These are phyloP conservation scores for Ganaspis sp. DNA, from an alignment of 1,140 invertebrate species.

Conservation along the genomic window DNA sequence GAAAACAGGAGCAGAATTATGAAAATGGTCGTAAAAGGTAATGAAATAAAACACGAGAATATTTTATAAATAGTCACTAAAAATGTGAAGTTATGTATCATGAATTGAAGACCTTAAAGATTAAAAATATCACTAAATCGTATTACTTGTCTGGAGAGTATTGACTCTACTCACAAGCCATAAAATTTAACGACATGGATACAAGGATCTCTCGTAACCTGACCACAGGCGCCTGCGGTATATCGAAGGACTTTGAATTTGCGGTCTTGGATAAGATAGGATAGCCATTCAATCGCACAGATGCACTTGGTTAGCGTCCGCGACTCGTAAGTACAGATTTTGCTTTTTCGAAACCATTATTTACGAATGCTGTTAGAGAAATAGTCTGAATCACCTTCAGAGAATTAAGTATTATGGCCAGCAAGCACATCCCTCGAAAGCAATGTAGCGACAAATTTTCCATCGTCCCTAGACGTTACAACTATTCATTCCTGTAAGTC, in stretches of 20 bases:
- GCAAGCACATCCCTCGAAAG: neutral
- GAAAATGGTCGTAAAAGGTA: too few species aligned
- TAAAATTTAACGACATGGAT: constrained; percentile 14
- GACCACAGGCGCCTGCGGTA: constrained; percentile 50
- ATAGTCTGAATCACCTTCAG: neutral
- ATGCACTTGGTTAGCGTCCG: neutral
- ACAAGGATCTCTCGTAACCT: constrained; percentile 12
- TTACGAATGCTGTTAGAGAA: constrained; percentile 9
- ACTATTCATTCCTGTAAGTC: neutral
- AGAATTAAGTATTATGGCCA: constrained; percentile 4
- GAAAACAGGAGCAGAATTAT: too few species aligned
- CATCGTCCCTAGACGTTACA: neutral
- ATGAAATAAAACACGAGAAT: too few species aligned
- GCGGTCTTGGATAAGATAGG: constrained; percentile 35
- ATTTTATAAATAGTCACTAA: too few species aligned
- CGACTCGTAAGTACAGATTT: constrained; percentile 9
- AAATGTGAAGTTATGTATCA: too few species aligned
- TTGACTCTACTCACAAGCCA: constrained; percentile 8
- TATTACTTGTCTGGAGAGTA: constrained; percentile 9
- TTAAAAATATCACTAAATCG: neutral
- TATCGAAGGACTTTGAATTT: constrained; percentile 9
- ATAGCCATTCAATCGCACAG: neutral
- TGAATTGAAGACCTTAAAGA: neutral
- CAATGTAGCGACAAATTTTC: constrained; percentile 13
- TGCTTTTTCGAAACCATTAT: neutral